Evolutionary conservation across 2,888 invertebrate species (phyloP).

Genomic region (Allygus modestus): DNA sequence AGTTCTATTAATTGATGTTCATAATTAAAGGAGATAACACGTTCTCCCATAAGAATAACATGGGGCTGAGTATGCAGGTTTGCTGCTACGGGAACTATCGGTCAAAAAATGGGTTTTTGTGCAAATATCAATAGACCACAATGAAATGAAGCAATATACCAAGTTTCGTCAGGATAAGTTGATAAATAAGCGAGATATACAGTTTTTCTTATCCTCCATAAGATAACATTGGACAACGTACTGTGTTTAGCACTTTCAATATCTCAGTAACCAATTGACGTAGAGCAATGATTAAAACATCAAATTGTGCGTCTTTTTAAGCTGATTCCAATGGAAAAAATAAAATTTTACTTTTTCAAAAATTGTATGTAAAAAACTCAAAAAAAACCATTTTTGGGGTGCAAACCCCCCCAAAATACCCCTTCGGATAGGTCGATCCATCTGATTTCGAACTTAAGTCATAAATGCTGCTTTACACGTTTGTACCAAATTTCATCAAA

Average conservation of each 20-base stretch:
- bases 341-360: background rate
- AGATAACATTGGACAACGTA: background rate
- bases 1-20: background rate
- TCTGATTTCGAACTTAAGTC: background rate
- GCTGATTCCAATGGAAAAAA: background rate
- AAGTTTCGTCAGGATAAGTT: background rate
- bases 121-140: background rate
- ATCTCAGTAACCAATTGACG: background rate
- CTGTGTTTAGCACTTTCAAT: background rate
- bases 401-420: background rate
- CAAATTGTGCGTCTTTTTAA: background rate
- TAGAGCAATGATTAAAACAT: background rate
- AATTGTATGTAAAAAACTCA: background rate
- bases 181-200: background rate
- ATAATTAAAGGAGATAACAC: background rate
- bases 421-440: background rate
- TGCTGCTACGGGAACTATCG: no score
- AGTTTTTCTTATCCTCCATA: background rate
- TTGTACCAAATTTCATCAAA: background rate
- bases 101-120: no score
- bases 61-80: background rate
- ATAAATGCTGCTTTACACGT: background rate
- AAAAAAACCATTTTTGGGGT: background rate
- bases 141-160: no score
- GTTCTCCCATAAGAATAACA: background rate